Conservation (phyloP, 1,140 invertebrate species). For the Pseudomyrmex pallidus region DNA sequence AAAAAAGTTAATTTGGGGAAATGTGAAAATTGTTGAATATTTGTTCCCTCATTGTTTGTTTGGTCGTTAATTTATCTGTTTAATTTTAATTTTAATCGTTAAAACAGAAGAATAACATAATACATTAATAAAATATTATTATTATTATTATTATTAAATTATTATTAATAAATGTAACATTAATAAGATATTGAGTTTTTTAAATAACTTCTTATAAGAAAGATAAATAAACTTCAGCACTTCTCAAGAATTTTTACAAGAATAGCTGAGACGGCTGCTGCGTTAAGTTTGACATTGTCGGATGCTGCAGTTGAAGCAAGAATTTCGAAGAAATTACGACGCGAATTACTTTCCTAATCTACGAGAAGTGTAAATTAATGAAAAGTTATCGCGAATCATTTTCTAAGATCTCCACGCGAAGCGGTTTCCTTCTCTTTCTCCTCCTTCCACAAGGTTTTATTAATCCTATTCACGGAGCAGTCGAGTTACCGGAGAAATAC, state of each 20-base stretch:
- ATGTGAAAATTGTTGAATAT: not conserved
- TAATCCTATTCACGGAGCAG: conserved; percentile 72
- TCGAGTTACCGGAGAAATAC: conserved; percentile 57
- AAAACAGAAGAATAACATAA: not conserved
- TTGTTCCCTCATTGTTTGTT: not conserved
- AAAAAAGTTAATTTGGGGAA: conserved; percentile 7
- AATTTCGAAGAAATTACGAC: conserved; percentile 44
- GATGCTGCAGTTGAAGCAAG: conserved; percentile 1
- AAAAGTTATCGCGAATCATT: conserved; percentile 46
- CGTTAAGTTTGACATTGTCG: conserved; percentile 38
- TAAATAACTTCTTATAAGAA: too few relatives aligned
- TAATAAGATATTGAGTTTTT: too few relatives aligned
- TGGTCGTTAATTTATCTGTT: not conserved
- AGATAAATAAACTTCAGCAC: too few relatives aligned
- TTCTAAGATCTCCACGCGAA: conserved; percentile 40
- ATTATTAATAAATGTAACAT: not conserved
- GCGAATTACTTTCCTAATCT: conserved; percentile 56
- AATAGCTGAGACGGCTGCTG: not conserved
- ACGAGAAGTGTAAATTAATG: conserved; percentile 52
- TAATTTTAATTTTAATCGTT: not conserved
- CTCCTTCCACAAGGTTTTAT: conserved; percentile 59
- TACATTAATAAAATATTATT: not conserved
- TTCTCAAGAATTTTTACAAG: conserved; percentile 20
- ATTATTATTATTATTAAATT: not conserved
- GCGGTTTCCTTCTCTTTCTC: not conserved